These are phyloP conservation scores for Numenius arquata DNA, from an alignment of 2,113 vertebrate species.

Conservation along the genomic window DNA sequence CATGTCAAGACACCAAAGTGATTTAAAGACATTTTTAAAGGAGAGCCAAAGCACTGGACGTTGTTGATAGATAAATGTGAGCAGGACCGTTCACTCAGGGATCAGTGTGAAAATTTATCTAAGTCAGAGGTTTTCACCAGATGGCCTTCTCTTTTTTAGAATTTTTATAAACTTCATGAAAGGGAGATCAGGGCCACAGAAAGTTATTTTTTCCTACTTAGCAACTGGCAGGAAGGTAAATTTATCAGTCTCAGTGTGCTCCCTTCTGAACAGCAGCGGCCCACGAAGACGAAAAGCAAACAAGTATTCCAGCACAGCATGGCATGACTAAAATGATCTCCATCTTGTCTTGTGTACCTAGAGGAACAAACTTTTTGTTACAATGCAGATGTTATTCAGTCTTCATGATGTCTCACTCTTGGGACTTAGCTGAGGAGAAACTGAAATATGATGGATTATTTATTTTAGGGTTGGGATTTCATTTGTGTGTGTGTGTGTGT, in stretches of 20 bases:
- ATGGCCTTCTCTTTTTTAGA: neutral
- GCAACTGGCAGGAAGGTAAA: neutral
- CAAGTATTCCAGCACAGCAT: neutral
- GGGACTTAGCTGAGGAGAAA: conserved; percentile 4
- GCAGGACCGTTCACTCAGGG: neutral
- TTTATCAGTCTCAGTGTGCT: neutral
- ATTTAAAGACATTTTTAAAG: neutral
- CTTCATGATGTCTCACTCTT: neutral
- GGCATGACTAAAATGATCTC: neutral
- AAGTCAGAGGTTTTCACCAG: neutral
- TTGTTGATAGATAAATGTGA: neutral
- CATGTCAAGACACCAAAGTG: neutral
- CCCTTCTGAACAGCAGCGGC: neutral
- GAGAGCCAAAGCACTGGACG: neutral
- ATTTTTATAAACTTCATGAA: neutral
- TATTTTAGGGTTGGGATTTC: neutral
- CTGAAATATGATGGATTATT: neutral
- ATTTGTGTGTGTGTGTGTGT: neutral
- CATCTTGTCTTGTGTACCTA: neutral
- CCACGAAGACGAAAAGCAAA: conserved; percentile 16
- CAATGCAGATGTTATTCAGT: conserved; percentile 25
- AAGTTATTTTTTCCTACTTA: neutral
- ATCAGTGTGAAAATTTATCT: neutral
- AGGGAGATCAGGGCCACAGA: neutral
- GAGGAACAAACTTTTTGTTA: conserved; percentile 28